A percentile compares a stretch with the other conserved stretches of the same genome.
Evolutionary conservation across 2,797 vertebrate genomes (phyloP).

Genomic region (Peromyscus eremicus): DNA sequence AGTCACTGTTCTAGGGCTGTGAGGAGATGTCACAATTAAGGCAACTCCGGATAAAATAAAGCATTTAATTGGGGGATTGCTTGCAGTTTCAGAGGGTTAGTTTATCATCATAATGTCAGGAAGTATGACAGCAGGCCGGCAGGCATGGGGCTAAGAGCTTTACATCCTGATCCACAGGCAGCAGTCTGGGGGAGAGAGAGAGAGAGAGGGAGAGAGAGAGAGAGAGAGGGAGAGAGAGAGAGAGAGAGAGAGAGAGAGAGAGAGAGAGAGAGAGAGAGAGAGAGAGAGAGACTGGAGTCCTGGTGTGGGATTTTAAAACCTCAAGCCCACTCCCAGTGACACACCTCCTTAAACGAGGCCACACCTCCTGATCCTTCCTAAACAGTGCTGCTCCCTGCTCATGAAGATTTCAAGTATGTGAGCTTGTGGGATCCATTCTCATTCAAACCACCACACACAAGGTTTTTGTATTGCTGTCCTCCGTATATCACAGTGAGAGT

Average conservation of each 20-base stretch:
- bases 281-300: no score
- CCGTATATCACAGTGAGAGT: not conserved
- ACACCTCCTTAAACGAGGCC: not conserved
- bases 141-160: not conserved
- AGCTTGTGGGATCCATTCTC: not conserved
- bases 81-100: not conserved
- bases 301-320: not conserved
- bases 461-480: not conserved
- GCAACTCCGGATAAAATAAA: not conserved
- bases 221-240: not conserved
- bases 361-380: not conserved
- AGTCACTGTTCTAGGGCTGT: not conserved
- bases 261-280: fast-evolving
- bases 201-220: no score
- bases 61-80: not conserved
- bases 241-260: no score
- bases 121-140: not conserved
- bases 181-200: not conserved
- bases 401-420: not conserved
- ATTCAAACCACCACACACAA: no score
- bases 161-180: not conserved
- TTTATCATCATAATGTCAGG: not conserved
- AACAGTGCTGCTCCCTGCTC: not conserved
- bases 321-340: not conserved
- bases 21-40: not conserved